phyloP scores from a whole-genome alignment of 2,113 vertebrate species.

The Lepisosteus osseus region DNA sequence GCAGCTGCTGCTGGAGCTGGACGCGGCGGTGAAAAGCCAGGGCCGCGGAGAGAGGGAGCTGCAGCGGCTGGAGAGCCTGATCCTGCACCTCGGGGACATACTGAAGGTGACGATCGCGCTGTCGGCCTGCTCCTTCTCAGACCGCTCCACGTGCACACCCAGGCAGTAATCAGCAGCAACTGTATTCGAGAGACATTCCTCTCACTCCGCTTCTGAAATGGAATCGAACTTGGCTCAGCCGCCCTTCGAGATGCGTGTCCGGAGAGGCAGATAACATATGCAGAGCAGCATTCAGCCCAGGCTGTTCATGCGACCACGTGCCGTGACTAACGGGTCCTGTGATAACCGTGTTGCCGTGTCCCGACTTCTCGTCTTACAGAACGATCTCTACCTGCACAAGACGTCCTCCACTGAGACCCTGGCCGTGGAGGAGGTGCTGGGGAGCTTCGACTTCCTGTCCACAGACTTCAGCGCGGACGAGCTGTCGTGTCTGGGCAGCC shows the following conservation, averaged over 20 bases:
- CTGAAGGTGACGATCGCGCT: conserved; percentile 66
- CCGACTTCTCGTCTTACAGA: conserved; percentile 42
- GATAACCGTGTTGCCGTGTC: background rate
- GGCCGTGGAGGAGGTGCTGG: conserved; percentile 82
- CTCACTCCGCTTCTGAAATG: too few relatives aligned
- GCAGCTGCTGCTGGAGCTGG: conserved; percentile 62
- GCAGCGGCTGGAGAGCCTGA: conserved; percentile 65
- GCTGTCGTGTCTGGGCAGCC: conserved; percentile 69
- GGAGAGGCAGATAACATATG: too few relatives aligned
- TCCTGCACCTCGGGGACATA: conserved; percentile 68
- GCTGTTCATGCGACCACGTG: too few relatives aligned
- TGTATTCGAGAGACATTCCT: too few relatives aligned
- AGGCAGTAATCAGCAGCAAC: too few relatives aligned
- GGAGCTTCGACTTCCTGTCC: conserved; percentile 89
- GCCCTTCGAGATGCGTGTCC: too few relatives aligned
- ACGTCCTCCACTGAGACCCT: conserved; percentile 76
- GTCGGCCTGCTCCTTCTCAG: background rate
- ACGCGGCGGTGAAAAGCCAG: conserved; percentile 47
- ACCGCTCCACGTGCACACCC: too few relatives aligned
- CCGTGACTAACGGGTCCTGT: background rate
- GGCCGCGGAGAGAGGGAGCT: conserved; percentile 46
- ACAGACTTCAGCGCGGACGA: conserved; percentile 75
- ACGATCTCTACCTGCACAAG: conserved; percentile 48
- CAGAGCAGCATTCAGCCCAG: too few relatives aligned
- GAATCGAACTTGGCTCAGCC: too few relatives aligned